Conservation (phyloP, 2,797 vertebrate species). For the Allochrocebus solatus region DNA sequence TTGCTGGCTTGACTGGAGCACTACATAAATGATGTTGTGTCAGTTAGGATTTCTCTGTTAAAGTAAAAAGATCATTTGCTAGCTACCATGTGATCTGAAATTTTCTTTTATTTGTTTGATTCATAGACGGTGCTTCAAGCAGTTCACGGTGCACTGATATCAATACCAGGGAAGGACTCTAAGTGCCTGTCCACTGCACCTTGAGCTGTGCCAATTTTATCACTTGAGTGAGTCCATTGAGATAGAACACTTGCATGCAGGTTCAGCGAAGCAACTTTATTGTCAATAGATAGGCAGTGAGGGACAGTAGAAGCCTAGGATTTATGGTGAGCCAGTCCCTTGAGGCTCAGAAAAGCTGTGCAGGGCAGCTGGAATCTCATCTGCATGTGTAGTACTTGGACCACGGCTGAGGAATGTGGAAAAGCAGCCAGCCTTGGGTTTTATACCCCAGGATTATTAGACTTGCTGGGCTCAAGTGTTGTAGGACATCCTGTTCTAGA, state of each 20-base stretch:
- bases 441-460: not conserved
- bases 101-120: conserved; percentile 6
- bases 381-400: not conserved
- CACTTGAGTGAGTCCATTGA: not conserved
- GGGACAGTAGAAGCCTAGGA: not conserved
- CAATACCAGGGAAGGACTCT: not conserved
- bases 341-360: not conserved
- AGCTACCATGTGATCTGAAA: not conserved
- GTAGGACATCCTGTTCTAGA: not conserved
- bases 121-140: not conserved
- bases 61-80: not conserved
- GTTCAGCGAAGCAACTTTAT: not conserved
- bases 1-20: not conserved
- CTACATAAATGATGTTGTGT: not conserved
- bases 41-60: not conserved
- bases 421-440: not conserved
- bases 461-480: not conserved
- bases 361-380: not conserved
- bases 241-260: not conserved
- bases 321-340: not conserved
- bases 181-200: not conserved
- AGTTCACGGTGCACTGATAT: not conserved
- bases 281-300: not conserved
- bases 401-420: not conserved
- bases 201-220: not conserved